A percentile compares a stretch with the other conserved stretches of the same genome.
phyloP scores from a whole-genome alignment of 2,797 vertebrate species.

The Ctenochaetus hawaiiensis region DNA sequence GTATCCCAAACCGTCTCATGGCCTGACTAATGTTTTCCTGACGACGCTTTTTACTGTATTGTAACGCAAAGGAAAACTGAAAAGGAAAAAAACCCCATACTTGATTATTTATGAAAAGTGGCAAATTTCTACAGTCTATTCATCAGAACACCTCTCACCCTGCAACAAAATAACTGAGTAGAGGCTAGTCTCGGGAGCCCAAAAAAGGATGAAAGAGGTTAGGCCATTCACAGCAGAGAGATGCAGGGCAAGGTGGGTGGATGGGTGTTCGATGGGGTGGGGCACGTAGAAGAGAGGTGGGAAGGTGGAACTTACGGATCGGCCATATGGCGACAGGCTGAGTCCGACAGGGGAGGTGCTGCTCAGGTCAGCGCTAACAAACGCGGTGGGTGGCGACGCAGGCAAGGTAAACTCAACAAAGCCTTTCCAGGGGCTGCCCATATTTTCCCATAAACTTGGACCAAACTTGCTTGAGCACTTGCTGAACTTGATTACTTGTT shows the following conservation, averaged over 20 bases:
- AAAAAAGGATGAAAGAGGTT: slow-evolving; percentile 78
- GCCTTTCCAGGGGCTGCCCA: slow-evolving; percentile 89
- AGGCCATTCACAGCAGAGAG: slow-evolving; percentile 82
- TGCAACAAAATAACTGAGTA: slow-evolving; percentile 68
- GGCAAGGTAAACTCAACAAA: slow-evolving; percentile 89
- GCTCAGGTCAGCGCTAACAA: slow-evolving; percentile 89
- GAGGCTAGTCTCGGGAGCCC: slow-evolving; percentile 88
- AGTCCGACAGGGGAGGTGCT: slow-evolving; percentile 88
- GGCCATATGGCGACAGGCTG: slow-evolving; percentile 89
- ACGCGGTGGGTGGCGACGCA: slow-evolving; percentile 87
- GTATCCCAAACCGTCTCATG: background rate
- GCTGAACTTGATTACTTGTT: slow-evolving; percentile 75
- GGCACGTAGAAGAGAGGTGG: slow-evolving; percentile 74
- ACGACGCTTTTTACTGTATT: background rate
- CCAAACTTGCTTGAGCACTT: slow-evolving; percentile 81
- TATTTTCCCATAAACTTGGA: slow-evolving; percentile 87
- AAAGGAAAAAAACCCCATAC: background rate
- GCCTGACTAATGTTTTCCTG: background rate
- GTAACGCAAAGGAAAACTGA: slow-evolving; percentile 2
- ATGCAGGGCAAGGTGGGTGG: slow-evolving; percentile 81
- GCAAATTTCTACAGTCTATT: slow-evolving; percentile 3
- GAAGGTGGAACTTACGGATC: slow-evolving; percentile 88
- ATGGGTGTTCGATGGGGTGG: slow-evolving; percentile 81
- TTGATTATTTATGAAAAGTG: background rate
- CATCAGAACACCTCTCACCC: slow-evolving; percentile 55